Evolutionary conservation across 1,140 invertebrate species (phyloP), one percentile per base, ranked within the genome.

Genomic region (Formica exsecta): DNA sequence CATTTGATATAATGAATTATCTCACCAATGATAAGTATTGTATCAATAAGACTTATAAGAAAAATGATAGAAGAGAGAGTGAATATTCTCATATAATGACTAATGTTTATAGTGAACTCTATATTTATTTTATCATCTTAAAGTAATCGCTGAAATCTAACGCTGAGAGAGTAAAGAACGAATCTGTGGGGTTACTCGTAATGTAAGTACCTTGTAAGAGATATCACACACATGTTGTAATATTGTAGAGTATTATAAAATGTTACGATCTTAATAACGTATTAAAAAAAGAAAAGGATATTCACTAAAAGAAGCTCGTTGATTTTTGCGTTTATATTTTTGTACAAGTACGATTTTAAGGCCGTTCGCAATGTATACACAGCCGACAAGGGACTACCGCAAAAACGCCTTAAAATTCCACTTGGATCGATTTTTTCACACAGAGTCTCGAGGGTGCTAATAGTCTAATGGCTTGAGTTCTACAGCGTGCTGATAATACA

Each of bases 161-260:
- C 9, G 75, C 61, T 84, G 86, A 84, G 87, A 90, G 62, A 90
- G 41, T 87, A 88, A 90, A 88, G 79, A 91, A 89, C 89, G 86
- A 89, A 90, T 91, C 54, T 83, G 87, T 88, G 86, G 88, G 91
- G 87, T 90, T 92, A 91, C 86, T 93, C 90, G 73, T 92, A 92
- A 89, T 86, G 25, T 92, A 91, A 91, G 90, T 91, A 93, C 88
- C 92, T 91, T 92, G 73, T 87, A 92, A 93, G 89, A 93, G 89
- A 93, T 94, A 94, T 93, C 90, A 92, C 89, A 90, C 90, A 92
- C 89, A 90, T 93, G 93, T 94, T 94, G 91, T 92, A 91, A 92
- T 80, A 80, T 89, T 93, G 84, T 92, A 92, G 91, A 93, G 86
- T 92, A 93, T 86, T 93, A 94, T 93, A 89, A 91, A 93, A 90